Evolutionary conservation across 2,888 invertebrate genomes (phyloP).

Genomic region (Melanostoma scalare): DNA sequence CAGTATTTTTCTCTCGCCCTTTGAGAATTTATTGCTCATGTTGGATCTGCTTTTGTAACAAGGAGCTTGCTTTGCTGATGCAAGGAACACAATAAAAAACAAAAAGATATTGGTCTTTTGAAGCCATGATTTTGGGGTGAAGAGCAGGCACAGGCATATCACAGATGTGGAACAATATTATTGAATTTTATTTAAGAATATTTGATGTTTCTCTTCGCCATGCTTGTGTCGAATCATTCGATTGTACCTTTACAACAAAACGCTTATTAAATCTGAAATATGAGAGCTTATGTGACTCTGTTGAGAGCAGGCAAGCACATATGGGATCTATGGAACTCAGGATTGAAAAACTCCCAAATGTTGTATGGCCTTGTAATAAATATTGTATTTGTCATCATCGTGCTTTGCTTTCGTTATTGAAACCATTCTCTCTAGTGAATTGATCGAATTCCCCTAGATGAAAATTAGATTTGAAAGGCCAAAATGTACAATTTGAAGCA

Average conservation of each 20-base stretch:
- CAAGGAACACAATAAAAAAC: constrained; percentile 3
- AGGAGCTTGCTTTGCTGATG: background rate
- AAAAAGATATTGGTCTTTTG: constrained; percentile 51
- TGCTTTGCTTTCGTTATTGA: too few species aligned
- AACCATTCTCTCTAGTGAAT: too few species aligned
- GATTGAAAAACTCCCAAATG: constrained; percentile 8
- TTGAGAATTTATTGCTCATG: constrained; percentile 34
- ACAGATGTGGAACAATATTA: constrained; percentile 61
- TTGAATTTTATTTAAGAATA: constrained; percentile 55
- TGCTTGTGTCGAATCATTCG: too few species aligned
- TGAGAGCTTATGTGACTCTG: background rate
- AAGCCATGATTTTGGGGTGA: constrained; percentile 27
- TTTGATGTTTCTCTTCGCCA: constrained; percentile 14
- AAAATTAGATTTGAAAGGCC: too few species aligned
- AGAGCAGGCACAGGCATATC: constrained; percentile 34
- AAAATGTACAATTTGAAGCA: too few species aligned
- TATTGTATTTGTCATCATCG: background rate
- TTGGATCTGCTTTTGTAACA: constrained; percentile 11
- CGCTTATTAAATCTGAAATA: too few species aligned
- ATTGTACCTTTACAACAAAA: too few species aligned
- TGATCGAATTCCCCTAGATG: too few species aligned
- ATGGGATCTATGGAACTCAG: background rate
- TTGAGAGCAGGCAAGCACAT: background rate
- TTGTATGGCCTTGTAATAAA: background rate
- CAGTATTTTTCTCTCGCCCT: constrained; percentile 4